Conservation (phyloP, 2,113 vertebrate species). For the Phyllopteryx taeniolatus region DNA sequence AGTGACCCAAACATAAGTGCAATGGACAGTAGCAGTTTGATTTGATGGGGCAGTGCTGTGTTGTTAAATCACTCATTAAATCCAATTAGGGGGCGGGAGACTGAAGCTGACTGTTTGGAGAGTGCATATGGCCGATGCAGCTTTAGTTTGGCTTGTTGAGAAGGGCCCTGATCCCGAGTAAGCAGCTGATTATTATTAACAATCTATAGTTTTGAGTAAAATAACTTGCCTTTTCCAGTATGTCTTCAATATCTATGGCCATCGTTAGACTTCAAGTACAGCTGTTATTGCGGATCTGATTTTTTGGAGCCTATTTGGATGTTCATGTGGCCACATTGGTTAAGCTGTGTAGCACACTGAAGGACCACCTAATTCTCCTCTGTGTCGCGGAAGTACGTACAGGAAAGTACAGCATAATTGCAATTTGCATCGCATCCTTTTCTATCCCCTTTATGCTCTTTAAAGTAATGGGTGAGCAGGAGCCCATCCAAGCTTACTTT, state of each 20-base stretch:
- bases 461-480: not conserved
- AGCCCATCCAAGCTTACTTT: not conserved
- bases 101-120: conserved; percentile 28
- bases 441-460: too few species aligned
- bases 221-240: not conserved
- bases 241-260: not conserved
- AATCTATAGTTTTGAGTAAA: conserved; percentile 33
- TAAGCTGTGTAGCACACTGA: not conserved
- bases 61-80: conserved; percentile 80
- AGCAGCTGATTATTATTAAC: conserved; percentile 44
- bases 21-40: conserved; percentile 67
- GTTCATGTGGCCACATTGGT: not conserved
- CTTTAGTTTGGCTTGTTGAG: conserved; percentile 19
- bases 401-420: not conserved
- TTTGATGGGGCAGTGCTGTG: conserved; percentile 66
- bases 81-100: conserved; percentile 68
- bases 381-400: not conserved
- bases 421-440: not conserved
- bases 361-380: not conserved
- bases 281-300: not conserved
- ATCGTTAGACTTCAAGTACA: not conserved
- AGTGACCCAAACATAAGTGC: conserved; percentile 59
- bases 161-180: conserved; percentile 28
- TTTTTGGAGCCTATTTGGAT: not conserved
- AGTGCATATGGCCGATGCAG: conserved; percentile 5